A percentile compares a stretch with the other conserved stretches of the same genome.
Conservation (phyloP, 1,140 invertebrate species). For the Caenorhabditis briggsae region DNA sequence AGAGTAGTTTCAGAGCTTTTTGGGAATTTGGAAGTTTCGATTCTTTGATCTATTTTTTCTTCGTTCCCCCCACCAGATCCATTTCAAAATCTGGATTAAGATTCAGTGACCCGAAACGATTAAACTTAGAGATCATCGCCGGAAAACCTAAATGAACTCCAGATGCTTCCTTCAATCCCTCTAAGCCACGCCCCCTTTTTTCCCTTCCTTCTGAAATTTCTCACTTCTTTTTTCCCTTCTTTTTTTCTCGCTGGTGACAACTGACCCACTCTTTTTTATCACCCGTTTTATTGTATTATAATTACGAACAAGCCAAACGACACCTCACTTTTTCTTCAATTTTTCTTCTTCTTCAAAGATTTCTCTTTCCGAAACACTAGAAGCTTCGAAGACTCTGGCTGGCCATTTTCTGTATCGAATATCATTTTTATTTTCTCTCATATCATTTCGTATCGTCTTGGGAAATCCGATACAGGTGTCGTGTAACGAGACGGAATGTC, state of each 20-base stretch:
- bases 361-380: not conserved
- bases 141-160: conserved; percentile 17
- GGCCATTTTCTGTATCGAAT: conserved; percentile 26
- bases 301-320: not conserved
- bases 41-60: not conserved
- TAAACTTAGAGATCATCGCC: not conserved
- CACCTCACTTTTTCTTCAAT: not conserved
- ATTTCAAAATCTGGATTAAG: too few species aligned
- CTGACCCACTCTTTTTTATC: not conserved
- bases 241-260: not conserved
- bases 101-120: conserved; percentile 43
- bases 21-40: not conserved
- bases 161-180: conserved; percentile 1
- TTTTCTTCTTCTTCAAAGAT: not conserved
- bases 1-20: not conserved
- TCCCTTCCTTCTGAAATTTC: not conserved
- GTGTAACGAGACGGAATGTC: not conserved
- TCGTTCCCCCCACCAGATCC: too few species aligned
- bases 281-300: not conserved
- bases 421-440: conserved; percentile 33
- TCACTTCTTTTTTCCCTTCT: not conserved
- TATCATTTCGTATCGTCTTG: not conserved
- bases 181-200: not conserved
- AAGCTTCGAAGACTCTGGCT: not conserved
- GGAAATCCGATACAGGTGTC: conserved; percentile 46